phyloP scores from a whole-genome alignment of 2,113 vertebrate genomes.

The Mellivora capensis region DNA sequence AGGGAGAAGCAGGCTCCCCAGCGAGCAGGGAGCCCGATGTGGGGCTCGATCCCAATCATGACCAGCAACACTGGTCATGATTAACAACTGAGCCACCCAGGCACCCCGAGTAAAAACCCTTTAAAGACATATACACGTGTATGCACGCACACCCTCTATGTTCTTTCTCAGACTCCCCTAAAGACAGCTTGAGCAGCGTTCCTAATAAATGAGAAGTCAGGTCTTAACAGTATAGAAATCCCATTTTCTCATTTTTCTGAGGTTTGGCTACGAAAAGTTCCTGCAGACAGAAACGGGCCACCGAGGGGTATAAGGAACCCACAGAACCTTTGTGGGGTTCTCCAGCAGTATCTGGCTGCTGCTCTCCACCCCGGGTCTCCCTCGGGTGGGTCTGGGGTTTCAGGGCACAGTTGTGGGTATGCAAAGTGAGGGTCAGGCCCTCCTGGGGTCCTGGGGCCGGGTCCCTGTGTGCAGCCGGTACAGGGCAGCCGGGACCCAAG shows the following conservation, averaged over 20 bases:
- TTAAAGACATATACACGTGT: not conserved
- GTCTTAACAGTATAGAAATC: not conserved
- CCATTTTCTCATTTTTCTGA: not conserved
- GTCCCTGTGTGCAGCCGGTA: not conserved
- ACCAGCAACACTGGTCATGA: too few species aligned
- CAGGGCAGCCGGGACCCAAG: not conserved
- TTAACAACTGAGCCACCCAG: too few species aligned
- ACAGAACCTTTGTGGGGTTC: accelerated
- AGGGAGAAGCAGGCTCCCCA: too few species aligned
- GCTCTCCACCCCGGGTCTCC: not conserved
- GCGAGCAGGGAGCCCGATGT: too few species aligned
- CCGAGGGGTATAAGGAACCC: not conserved
- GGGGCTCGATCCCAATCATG: too few species aligned
- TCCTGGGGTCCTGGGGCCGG: not conserved
- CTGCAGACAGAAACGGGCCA: not conserved
- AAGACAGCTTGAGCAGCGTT: not conserved
- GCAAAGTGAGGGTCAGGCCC: not conserved
- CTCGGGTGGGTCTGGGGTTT: not conserved
- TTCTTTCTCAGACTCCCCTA: not conserved
- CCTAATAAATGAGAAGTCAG: not conserved
- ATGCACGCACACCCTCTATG: accelerated
- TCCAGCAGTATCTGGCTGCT: not conserved
- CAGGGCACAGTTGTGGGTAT: not conserved
- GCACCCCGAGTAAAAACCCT: not conserved
- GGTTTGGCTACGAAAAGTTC: not conserved